Evolutionary conservation across 2,888 invertebrate genomes (phyloP).

Genomic region (Melolontha melolontha): DNA sequence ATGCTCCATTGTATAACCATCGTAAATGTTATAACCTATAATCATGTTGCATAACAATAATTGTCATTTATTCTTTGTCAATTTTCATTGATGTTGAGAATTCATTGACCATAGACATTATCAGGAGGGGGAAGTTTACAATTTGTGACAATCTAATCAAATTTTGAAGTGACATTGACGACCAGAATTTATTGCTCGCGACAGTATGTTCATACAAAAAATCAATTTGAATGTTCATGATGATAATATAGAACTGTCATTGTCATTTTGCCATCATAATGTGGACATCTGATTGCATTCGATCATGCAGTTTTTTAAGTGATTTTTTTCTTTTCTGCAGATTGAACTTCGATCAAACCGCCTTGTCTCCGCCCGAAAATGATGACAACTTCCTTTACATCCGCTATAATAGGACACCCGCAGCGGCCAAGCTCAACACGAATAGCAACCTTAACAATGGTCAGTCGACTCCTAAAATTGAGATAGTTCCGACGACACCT

Average conservation of each 20-base stretch:
- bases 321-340: slow-evolving; percentile 58
- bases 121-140: no score
- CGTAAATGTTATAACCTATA: no score
- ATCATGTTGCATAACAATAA: no score
- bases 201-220: no score
- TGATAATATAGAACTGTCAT: not conserved
- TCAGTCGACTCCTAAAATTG: slow-evolving; percentile 34
- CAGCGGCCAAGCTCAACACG: slow-evolving; percentile 31
- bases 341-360: slow-evolving; percentile 70
- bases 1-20: no score
- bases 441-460: slow-evolving; percentile 22
- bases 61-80: no score
- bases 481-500: slow-evolving; percentile 38
- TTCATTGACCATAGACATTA: no score
- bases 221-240: no score
- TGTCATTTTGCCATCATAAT: not conserved
- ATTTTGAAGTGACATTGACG: no score
- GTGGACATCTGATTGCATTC: not conserved
- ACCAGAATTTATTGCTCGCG: no score
- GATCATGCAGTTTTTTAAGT: slow-evolving; percentile 13
- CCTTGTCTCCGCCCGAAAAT: slow-evolving; percentile 79
- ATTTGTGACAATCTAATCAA: no score
- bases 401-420: slow-evolving; percentile 63
- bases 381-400: slow-evolving; percentile 80
- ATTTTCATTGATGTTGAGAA: no score